These are phyloP conservation scores for Torymus tubicola DNA, from an alignment of 2,888 invertebrate genomes.

Conservation along the genomic window DNA sequence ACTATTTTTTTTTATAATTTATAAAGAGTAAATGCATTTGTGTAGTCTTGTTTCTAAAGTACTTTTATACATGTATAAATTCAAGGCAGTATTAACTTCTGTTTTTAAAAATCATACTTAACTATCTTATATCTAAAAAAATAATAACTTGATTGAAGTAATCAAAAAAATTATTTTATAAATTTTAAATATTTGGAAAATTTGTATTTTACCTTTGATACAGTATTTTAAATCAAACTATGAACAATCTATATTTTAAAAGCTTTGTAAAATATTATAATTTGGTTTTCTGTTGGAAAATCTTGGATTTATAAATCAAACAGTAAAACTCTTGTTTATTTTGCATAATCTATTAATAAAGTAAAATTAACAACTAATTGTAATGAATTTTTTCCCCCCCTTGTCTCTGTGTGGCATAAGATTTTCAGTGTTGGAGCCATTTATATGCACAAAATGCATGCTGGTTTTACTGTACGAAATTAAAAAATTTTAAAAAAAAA, in stretches of 20 bases:
- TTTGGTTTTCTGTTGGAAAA: too few relatives aligned
- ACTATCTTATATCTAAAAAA: too few relatives aligned
- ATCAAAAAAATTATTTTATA: too few relatives aligned
- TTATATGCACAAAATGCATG: slow-evolving; percentile 32
- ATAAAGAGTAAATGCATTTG: background rate
- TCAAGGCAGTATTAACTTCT: too few relatives aligned
- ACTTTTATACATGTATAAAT: background rate
- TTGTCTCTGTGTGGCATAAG: slow-evolving; percentile 23
- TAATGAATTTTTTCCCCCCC: slow-evolving; percentile 22
- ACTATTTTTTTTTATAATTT: background rate
- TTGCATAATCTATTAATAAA: background rate
- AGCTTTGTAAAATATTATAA: too few relatives aligned
- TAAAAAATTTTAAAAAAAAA: slow-evolving; percentile 2
- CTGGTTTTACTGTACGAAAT: slow-evolving; percentile 35
- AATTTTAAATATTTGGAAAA: too few relatives aligned
- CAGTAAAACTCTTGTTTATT: background rate
- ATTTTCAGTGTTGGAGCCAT: slow-evolving; percentile 32
- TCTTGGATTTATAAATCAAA: too few relatives aligned
- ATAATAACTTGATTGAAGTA: too few relatives aligned
- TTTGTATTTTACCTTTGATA: too few relatives aligned
- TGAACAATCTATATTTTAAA: too few relatives aligned
- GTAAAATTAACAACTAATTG: slow-evolving; percentile 9
- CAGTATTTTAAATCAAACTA: too few relatives aligned
- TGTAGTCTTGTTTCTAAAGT: background rate
- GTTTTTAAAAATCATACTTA: too few relatives aligned